A percentile compares a stretch with the other conserved stretches of the same genome.
phyloP scores from a whole-genome alignment of 2,888 invertebrate species.

The Cantharis nigra region DNA sequence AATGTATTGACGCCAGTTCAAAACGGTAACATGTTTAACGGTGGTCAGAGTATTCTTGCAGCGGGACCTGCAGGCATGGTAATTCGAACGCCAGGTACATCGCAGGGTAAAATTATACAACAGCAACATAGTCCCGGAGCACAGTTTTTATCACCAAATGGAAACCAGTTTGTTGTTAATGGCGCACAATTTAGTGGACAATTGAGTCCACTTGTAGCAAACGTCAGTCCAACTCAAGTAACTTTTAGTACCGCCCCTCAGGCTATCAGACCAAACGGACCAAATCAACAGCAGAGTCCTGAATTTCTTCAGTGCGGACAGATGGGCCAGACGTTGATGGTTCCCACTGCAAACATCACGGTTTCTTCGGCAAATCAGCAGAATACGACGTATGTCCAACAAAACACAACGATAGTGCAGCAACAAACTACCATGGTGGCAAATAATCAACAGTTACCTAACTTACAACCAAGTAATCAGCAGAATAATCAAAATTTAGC shows the following conservation, averaged over 20 bases:
- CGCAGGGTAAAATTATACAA: conserved; percentile 72
- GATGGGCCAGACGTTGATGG: conserved; percentile 73
- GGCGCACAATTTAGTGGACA: conserved; percentile 75
- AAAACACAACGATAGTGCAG: conserved; percentile 84
- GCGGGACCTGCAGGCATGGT: conserved; percentile 76
- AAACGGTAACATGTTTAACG: conserved; percentile 67
- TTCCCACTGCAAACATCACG: conserved; percentile 65
- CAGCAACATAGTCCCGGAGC: conserved; percentile 70
- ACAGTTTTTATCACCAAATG: conserved; percentile 75
- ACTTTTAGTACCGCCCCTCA: conserved; percentile 64
- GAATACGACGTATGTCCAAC: conserved; percentile 77
- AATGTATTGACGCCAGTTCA: conserved; percentile 77
- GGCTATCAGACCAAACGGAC: conserved; percentile 53
- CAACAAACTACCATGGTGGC: conserved; percentile 80
- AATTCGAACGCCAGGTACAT: conserved; percentile 71
- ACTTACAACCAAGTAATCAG: conserved; percentile 52
- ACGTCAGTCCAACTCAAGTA: conserved; percentile 71
- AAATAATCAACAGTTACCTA: conserved; percentile 64
- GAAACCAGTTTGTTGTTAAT: conserved; percentile 76
- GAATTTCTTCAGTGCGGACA: conserved; percentile 74
- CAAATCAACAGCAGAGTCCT: conserved; percentile 62
- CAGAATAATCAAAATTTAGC: conserved; percentile 46
- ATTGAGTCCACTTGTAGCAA: conserved; percentile 77
- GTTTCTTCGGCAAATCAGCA: conserved; percentile 63
- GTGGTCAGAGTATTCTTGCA: conserved; percentile 67